Evolutionary conservation across 2,888 invertebrate genomes (phyloP).

Genomic region (Calameuta idolon): DNA sequence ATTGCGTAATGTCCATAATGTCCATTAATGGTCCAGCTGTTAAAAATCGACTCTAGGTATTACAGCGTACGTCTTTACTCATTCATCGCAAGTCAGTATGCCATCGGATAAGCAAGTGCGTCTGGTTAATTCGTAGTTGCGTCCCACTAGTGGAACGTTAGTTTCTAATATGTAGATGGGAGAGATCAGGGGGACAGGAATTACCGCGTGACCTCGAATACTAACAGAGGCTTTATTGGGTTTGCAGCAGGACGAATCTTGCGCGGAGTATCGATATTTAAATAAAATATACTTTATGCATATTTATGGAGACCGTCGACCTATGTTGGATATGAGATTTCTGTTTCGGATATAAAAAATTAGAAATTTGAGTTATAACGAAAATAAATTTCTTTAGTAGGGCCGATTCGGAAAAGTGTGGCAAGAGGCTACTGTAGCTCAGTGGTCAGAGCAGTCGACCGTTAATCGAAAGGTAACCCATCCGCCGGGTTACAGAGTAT

Average conservation of each 20-base stretch:
- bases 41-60: not conserved
- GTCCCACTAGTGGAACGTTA: constrained; percentile 5
- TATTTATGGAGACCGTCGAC: not conserved
- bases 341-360: no score
- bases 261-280: not conserved
- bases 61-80: not conserved
- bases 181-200: constrained; percentile 13
- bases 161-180: constrained; percentile 24
- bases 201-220: constrained; percentile 2
- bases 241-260: not conserved
- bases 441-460: no score
- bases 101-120: not conserved
- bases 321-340: no score
- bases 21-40: not conserved
- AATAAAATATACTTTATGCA: not conserved
- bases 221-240: not conserved
- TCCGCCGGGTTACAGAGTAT: no score
- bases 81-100: not conserved
- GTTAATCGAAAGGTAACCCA: no score
- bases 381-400: no score
- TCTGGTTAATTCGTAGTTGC: constrained; percentile 10
- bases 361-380: no score
- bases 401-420: accelerated
- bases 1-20: not conserved
- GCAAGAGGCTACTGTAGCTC: no score